Evolutionary conservation across 2,113 vertebrate genomes (phyloP).

Genomic region (Sitta europaea): DNA sequence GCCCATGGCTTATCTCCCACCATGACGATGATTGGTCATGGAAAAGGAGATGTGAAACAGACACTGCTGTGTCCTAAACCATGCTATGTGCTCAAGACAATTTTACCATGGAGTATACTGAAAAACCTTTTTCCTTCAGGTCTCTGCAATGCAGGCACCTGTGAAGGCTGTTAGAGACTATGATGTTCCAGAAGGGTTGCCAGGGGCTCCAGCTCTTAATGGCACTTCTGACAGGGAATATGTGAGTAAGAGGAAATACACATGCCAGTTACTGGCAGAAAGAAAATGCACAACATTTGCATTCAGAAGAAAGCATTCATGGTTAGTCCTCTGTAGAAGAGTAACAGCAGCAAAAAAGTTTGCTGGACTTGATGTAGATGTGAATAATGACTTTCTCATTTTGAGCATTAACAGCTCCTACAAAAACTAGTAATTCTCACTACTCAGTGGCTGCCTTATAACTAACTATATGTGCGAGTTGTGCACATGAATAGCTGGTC

Average conservation of each 20-base stretch:
- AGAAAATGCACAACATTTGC: neutral
- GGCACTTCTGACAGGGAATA: conserved; percentile 15
- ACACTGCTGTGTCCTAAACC: neutral
- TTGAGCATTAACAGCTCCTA: neutral
- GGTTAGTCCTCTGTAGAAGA: neutral
- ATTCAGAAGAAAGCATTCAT: neutral
- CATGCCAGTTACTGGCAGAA: neutral
- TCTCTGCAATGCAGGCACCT: conserved; percentile 19
- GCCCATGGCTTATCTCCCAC: neutral
- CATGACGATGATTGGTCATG: neutral
- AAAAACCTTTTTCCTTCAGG: neutral
- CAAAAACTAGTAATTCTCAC: neutral
- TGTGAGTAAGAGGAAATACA: conserved; percentile 30
- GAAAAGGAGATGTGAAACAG: neutral
- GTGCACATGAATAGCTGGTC: neutral
- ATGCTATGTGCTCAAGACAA: neutral
- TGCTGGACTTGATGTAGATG: neutral
- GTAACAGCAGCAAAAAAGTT: neutral
- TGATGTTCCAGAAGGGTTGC: conserved; percentile 4
- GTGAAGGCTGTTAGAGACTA: conserved; percentile 17
- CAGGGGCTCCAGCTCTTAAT: conserved; percentile 3
- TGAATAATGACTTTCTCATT: neutral
- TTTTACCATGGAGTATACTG: neutral
- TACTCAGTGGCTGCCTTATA: neutral
- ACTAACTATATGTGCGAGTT: neutral